phyloP scores from a whole-genome alignment of 1,140 invertebrate genomes.

The Euglossa dilemma region DNA sequence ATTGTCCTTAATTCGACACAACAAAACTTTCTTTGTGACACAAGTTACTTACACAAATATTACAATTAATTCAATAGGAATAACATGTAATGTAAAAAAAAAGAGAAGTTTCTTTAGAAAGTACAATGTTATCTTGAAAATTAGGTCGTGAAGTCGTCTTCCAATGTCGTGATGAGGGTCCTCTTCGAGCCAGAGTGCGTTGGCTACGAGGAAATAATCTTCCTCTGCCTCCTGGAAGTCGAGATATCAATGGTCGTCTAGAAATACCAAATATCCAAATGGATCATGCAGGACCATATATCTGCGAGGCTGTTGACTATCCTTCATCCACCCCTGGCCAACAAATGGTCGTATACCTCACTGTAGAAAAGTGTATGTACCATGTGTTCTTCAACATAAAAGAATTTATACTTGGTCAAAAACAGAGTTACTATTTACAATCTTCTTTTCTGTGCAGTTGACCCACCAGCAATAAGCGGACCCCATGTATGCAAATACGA shows the following conservation, averaged over 20 bases:
- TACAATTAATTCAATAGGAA: slow-evolving; percentile 1
- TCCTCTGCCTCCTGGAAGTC: slow-evolving; percentile 87
- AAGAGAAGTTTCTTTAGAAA: not conserved
- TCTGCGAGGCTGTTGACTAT: slow-evolving; percentile 90
- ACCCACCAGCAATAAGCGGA: slow-evolving; percentile 78
- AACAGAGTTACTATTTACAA: not conserved
- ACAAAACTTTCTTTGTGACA: not conserved
- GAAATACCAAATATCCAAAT: slow-evolving; percentile 93
- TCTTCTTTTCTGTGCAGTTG: slow-evolving; percentile 70
- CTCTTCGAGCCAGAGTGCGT: slow-evolving; percentile 87
- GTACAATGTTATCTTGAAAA: slow-evolving; percentile 23
- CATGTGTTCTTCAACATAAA: not conserved
- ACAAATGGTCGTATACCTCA: slow-evolving; percentile 85
- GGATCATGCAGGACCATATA: slow-evolving; percentile 89
- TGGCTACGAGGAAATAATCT: slow-evolving; percentile 89
- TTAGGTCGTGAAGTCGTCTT: slow-evolving; percentile 94
- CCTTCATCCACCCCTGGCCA: slow-evolving; percentile 83
- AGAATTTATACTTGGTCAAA: not conserved
- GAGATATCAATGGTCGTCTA: slow-evolving; percentile 89
- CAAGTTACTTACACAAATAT: not conserved
- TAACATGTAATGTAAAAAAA: not conserved
- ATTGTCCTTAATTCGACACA: not conserved
- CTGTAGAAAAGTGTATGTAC: slow-evolving; percentile 89
- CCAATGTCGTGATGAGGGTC: slow-evolving; percentile 94
- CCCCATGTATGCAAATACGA: slow-evolving; percentile 86